These are phyloP conservation scores for Molossus alvarezi DNA, from an alignment of 2,797 vertebrate species.

Conservation along the genomic window DNA sequence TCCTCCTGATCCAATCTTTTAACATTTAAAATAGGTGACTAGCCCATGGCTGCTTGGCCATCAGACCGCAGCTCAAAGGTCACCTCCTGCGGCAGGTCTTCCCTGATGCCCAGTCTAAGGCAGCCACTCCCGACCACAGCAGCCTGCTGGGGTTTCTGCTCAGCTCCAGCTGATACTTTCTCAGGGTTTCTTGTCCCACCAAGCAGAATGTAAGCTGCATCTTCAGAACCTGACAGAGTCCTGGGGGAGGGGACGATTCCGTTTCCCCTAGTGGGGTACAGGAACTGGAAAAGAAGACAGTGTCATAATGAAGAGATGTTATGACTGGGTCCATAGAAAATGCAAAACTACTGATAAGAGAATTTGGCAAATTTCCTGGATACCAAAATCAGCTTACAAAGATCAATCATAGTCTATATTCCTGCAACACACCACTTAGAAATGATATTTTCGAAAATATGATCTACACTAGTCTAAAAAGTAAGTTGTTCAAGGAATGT, in stretches of 20 bases:
- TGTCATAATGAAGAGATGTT: neutral
- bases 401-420: neutral
- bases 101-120: rapidly evolving
- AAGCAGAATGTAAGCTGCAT: neutral
- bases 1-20: neutral
- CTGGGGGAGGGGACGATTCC: neutral
- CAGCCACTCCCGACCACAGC: neutral
- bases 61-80: neutral
- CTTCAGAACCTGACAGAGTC: neutral
- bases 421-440: neutral
- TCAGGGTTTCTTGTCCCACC: neutral
- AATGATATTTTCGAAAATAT: neutral
- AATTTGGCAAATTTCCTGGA: neutral
- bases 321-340: neutral
- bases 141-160: neutral
- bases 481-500: neutral
- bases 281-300: neutral
- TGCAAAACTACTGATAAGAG: neutral
- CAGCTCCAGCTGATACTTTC: neutral
- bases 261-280: neutral
- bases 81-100: neutral
- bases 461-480: neutral
- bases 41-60: neutral
- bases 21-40: too few relatives aligned
- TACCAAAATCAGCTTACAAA: neutral